These are phyloP conservation scores for Pangasius krempfi DNA, from an alignment of 2,797 vertebrate species.

Conservation along the genomic window DNA sequence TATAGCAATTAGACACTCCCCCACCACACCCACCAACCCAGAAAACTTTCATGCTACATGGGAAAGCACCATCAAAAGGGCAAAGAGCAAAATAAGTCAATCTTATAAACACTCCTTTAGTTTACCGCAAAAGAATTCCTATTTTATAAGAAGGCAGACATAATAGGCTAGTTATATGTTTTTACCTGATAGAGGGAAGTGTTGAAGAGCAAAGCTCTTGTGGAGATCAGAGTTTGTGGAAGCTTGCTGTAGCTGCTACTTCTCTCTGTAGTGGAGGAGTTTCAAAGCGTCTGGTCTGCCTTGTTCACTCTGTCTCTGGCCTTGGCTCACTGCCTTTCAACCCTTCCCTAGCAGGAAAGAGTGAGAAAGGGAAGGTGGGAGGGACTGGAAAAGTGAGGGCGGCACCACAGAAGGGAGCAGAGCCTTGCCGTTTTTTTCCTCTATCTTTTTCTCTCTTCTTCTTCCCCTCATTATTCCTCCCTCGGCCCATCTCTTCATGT, in stretches of 20 bases:
- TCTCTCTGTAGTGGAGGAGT: slow-evolving; percentile 58
- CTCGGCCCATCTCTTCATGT: slow-evolving; percentile 15
- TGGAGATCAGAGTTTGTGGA: slow-evolving; percentile 42
- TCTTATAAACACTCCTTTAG: neutral
- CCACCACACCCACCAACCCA: slow-evolving; percentile 1
- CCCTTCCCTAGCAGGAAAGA: slow-evolving; percentile 62
- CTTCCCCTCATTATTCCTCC: neutral
- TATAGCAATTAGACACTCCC: slow-evolving; percentile 41
- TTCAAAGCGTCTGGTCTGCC: slow-evolving; percentile 61
- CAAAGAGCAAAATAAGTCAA: neutral
- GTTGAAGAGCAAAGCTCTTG: slow-evolving; percentile 29
- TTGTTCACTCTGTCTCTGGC: slow-evolving; percentile 65
- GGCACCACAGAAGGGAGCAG: slow-evolving; percentile 57
- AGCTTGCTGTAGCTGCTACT: slow-evolving; percentile 59
- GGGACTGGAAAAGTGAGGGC: slow-evolving; percentile 35
- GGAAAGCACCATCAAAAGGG: neutral
- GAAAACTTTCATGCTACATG: neutral
- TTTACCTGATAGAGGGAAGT: slow-evolving; percentile 43
- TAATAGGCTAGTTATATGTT: neutral
- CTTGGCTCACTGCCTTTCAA: slow-evolving; percentile 67
- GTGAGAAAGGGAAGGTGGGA: slow-evolving; percentile 27
- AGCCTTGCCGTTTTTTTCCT: neutral
- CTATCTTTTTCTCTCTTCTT: slow-evolving; percentile 11
- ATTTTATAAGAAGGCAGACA: neutral
- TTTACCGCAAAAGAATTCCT: neutral